Base-by-base conservation (phyloP, 2,797 vertebrate genomes). In the Pachyuromys duprasi region DNA sequence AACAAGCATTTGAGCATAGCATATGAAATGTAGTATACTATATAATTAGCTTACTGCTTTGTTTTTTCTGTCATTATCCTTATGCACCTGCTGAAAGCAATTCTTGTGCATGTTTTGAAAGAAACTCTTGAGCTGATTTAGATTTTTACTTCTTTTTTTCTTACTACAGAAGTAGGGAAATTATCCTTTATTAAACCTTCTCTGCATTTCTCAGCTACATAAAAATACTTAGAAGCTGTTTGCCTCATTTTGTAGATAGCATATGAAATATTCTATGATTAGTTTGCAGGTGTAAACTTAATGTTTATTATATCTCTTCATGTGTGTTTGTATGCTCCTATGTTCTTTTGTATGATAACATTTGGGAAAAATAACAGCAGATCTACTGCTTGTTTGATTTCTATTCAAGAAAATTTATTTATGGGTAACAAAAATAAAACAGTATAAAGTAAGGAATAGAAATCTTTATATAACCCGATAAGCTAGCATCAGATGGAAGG, bases 361-460 rank as follows among this genome's bases (percentile, higher is more conserved):
- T 72, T 82, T 2, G 90, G 33, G 22, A 45, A 89, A 92, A 53
- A 31, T 28, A 94, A n/a, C 22, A 53, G 0, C 18, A 63, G 63
- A 49, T 91, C 57, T 53, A 89, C 90, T 90, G 39, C 6, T 20
- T 55, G 33, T 70, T 57, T 84, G 6, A 94, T 89, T 94, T 76
- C 75, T 8, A 75, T 55, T 5, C 17, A 94, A 49, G 69, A 62
- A 60, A 79, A 90, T 78, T 28, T 87, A 91, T 79, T 93, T 22
- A 8, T 20, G 20, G 0, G 53, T 93, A 90, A 39, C 93, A 42
- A 78, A 81, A 57, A 62, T 53, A 90, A 45, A 63, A 6, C 2
- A 67, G 36, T 65, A 95, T 62, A 81, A 42, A 75, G 0, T 90
- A n/a, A 79, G 65, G 49, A 49, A 49, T 49, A 49, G 49, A 49